Base-by-base conservation (phyloP, 64 coral and sea anemone species). In the Montipora cactus region DNA sequence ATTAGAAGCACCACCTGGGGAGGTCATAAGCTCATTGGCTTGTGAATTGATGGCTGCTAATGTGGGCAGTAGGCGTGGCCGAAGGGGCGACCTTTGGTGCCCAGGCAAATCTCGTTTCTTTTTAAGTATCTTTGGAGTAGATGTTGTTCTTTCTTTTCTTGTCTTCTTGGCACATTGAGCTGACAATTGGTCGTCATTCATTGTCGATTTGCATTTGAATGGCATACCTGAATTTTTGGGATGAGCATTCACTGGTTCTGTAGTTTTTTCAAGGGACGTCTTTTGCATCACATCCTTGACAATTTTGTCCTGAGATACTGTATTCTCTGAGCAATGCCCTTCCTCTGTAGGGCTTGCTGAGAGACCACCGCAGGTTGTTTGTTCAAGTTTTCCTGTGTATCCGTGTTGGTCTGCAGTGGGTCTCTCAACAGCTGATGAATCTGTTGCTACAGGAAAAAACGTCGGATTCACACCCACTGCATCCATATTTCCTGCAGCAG, bases 21-120 rank as follows among this genome's bases (percentile, higher is more conserved):
- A 86, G 16, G 62, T 23, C 5, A 50, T 72, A 6, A 78, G 18
- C 9, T 93, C 92, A 78, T 92, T 76, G 52, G 67, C 45, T 71
- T 83, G 52, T 64, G 90, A 84, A 62, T 93, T 93, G 64, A 93
- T 88, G 10, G 91, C 91, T 10, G 91, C 91, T 4, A 93, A 47
- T 14, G 92, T 88, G 8, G 77, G 84, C 59, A 76, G 58, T 14
- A 75, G 77, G 76, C 92, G 76, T 48, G 85, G 83, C 6, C 59
- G 77, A 18, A 93, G 67, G 3, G 92, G 92, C 1, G 92, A 88
- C 57, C 84, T 21, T 58, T 80, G 77, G 50, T 72, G 53, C 57
- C 20, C 21, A 59, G 12, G 20, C 16, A 86, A 86, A 86, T 72
- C 5, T 86, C 49, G 82, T 50, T 71, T 72, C 18, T 50, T 71